Evolutionary conservation across 1,140 invertebrate species (phyloP), one percentile per base, ranked within the genome.

Genomic region (Aporrectodea caliginosa): DNA sequence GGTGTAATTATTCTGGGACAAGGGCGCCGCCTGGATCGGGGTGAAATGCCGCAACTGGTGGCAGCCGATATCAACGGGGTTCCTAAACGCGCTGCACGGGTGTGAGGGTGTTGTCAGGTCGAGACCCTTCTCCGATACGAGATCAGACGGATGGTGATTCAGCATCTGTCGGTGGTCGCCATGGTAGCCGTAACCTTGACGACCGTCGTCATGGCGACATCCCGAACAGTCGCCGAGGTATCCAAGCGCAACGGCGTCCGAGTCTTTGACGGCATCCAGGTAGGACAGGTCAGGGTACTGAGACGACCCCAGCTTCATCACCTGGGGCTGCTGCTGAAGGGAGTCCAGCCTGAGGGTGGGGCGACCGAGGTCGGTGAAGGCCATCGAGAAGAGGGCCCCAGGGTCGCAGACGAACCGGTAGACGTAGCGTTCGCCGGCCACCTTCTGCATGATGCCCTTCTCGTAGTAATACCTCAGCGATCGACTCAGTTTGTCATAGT

Each of bases 371-470:
- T 89, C 87, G 0, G 87, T 85, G 80, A 88, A 85, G 2, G 94
- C 93, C 93, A 96, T 94, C 79, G 93, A 94, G 88, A 96, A 96
- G 0, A 97, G 89, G 0, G 94, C 94, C 83, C 97, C 95, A 0
- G 95, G 95, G 88, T 96, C 95, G 88, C 95, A 97, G 0, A 97
- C 95, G 86, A 97, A 98, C 87, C 96, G 95, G 88, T 98, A 98
- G 16, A 98, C 95, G 89, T 97, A 97, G 81, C 95, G 91, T 87
- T 98, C 95, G 0, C 96, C 94, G 76, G 95, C 94, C 84, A 90
- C 88, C 79, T 88, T 88, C 82, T 88, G 86, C 87, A 88, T 88
- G 82, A 89, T 89, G 31, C 95, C 95, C 87, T 98, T 98, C 88
- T 98, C 95, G 86, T 98, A 98, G 85, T 98, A 98, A 84, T 98